These are phyloP conservation scores for Galemys pyrenaicus DNA, from an alignment of 2,113 vertebrate species.

Conservation along the genomic window DNA sequence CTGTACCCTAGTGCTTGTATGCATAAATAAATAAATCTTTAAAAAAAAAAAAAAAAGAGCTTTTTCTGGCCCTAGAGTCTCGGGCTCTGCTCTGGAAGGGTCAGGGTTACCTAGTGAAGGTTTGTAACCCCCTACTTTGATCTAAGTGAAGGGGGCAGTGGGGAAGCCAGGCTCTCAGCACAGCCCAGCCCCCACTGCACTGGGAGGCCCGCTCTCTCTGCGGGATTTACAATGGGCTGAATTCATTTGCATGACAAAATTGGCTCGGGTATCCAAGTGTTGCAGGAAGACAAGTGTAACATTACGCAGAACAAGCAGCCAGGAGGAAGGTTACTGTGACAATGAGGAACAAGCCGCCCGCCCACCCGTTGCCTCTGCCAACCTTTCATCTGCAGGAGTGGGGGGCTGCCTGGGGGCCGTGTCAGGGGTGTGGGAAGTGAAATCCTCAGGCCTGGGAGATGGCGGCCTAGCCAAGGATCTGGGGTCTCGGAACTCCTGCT, in stretches of 20 bases:
- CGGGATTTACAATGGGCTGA: slow-evolving; percentile 91
- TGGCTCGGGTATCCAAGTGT: slow-evolving; percentile 94
- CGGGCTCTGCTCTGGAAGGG: neutral
- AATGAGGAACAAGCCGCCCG: slow-evolving; percentile 92
- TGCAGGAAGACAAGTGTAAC: slow-evolving; percentile 97
- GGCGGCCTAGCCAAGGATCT: neutral
- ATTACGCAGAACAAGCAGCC: slow-evolving; percentile 95
- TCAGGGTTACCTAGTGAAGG: neutral
- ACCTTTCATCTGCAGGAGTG: slow-evolving; percentile 86
- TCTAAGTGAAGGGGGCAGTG: slow-evolving; percentile 79
- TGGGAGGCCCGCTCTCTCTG: slow-evolving; percentile 85
- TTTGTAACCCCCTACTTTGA: neutral
- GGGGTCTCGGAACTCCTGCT: neutral
- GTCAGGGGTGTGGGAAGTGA: neutral
- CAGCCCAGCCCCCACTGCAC: slow-evolving; percentile 82
- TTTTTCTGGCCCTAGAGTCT: neutral
- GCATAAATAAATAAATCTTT: too few relatives aligned
- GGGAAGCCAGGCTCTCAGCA: neutral
- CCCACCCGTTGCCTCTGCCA: slow-evolving; percentile 92
- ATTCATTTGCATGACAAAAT: slow-evolving; percentile 99
- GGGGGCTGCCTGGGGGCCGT: neutral
- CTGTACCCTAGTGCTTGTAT: too few relatives aligned
- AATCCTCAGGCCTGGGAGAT: neutral
- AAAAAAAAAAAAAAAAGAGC: too few relatives aligned
- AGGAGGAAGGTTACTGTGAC: slow-evolving; percentile 97